Conservation (phyloP, 2,888 invertebrate genomes). For the Graphium colonna region DNA sequence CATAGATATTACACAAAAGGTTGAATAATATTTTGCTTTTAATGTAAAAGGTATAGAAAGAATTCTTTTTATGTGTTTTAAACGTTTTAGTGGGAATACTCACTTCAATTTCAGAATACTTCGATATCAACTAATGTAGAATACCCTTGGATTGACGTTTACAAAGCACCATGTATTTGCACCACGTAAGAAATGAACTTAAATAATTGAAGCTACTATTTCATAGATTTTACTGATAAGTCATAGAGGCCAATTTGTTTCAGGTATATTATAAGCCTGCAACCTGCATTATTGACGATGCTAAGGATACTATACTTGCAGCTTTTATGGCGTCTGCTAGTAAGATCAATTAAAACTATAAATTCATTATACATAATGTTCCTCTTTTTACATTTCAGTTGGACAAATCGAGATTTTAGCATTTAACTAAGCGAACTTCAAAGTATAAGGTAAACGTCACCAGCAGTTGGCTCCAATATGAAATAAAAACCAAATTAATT, state of each 20-base stretch:
- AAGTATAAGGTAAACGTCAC: conserved; percentile 34
- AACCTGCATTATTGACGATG: conserved; percentile 72
- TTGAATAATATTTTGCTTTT: too few species aligned
- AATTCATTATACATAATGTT: too few species aligned
- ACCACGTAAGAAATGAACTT: conserved; percentile 74
- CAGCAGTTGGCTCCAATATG: too few species aligned
- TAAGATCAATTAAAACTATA: too few species aligned
- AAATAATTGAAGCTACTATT: too few species aligned
- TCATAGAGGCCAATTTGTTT: conserved; percentile 23
- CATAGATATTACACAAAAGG: too few species aligned
- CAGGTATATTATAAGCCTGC: conserved; percentile 76
- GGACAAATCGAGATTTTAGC: conserved; percentile 71
- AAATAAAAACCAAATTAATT: conserved; percentile 15
- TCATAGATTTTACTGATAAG: too few species aligned
- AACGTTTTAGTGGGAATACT: conserved; percentile 68
- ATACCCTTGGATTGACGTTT: conserved; percentile 63
- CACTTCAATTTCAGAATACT: conserved; percentile 68
- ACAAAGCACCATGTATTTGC: conserved; percentile 62
- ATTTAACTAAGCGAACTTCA: conserved; percentile 66
- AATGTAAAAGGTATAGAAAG: too few species aligned
- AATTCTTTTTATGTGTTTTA: too few species aligned
- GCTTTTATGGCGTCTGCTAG: conserved; percentile 68
- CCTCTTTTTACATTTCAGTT: too few species aligned
- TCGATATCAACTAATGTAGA: conserved; percentile 73
- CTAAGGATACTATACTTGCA: conserved; percentile 71